phyloP scores from a whole-genome alignment of 2,797 vertebrate species.

The Emys orbicularis region DNA sequence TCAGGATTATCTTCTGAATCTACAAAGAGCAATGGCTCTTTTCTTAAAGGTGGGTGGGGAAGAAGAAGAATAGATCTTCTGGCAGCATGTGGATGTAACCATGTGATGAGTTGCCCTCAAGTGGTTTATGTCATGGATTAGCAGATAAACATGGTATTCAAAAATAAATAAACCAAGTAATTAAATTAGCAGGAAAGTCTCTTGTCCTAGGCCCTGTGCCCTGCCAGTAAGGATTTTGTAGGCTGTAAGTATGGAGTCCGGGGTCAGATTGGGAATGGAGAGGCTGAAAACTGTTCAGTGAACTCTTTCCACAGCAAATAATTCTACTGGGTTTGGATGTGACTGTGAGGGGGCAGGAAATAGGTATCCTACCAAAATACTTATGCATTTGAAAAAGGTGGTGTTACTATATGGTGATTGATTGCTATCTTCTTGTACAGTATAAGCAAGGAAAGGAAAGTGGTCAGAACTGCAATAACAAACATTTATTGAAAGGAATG shows the following conservation, averaged over 20 bases:
- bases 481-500: neutral
- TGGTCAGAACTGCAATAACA: neutral
- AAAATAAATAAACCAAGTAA: neutral
- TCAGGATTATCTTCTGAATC: neutral
- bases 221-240: accelerated
- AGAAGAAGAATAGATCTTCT: neutral
- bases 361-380: neutral
- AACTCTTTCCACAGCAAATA: neutral
- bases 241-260: accelerated
- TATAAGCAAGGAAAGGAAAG: neutral
- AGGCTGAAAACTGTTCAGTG: neutral
- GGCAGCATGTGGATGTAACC: neutral
- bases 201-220: neutral
- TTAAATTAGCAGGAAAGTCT: neutral
- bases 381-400: neutral
- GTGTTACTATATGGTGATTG: neutral
- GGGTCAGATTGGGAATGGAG: accelerated
- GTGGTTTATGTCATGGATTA: neutral
- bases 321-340: neutral
- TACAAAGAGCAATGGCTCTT: too few relatives aligned
- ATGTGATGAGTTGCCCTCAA: neutral
- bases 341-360: neutral
- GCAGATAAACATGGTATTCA: neutral
- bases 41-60: too few relatives aligned
- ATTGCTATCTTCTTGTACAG: neutral